Evolutionary conservation across 2,113 vertebrate genomes (phyloP).

Genomic region (Podarcis raffonei): DNA sequence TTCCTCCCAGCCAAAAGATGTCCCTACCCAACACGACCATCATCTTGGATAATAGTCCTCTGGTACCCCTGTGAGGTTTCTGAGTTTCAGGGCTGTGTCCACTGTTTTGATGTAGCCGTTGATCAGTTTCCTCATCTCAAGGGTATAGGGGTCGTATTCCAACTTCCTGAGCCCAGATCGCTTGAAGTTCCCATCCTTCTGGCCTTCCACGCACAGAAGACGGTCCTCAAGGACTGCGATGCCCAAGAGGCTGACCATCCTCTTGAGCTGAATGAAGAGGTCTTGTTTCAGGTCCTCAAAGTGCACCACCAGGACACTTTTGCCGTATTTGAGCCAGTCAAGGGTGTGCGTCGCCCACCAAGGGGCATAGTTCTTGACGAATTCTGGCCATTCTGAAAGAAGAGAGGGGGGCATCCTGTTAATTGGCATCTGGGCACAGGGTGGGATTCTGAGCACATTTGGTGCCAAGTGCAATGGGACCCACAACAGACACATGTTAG

Average conservation of each 20-base stretch:
- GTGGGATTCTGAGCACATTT: background rate
- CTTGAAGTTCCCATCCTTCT: slow-evolving; percentile 98
- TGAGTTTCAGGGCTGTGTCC: slow-evolving; percentile 81
- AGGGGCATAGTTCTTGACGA: slow-evolving; percentile 92
- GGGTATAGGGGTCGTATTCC: slow-evolving; percentile 92
- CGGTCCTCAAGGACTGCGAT: slow-evolving; percentile 86
- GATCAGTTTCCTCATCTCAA: slow-evolving; percentile 86
- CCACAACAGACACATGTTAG: too few species aligned
- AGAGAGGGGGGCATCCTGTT: background rate
- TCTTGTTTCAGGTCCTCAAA: slow-evolving; percentile 92
- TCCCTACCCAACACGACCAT: slow-evolving; percentile 35
- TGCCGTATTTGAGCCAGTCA: slow-evolving; percentile 93
- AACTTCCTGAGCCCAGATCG: slow-evolving; percentile 91
- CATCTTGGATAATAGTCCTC: slow-evolving; percentile 94
- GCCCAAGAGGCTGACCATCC: slow-evolving; percentile 88
- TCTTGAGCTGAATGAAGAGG: slow-evolving; percentile 87
- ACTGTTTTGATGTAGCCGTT: slow-evolving; percentile 87
- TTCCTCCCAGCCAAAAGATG: background rate
- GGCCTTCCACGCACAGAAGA: slow-evolving; percentile 93
- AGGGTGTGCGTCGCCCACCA: slow-evolving; percentile 97
- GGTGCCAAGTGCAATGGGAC: background rate
- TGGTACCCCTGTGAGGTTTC: slow-evolving; percentile 88
- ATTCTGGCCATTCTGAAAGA: slow-evolving; percentile 93
- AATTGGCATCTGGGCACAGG: background rate
- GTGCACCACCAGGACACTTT: slow-evolving; percentile 90